A percentile compares a stretch with the other conserved stretches of the same genome.
These are phyloP conservation scores for Mesembrinibis cayennensis DNA, from an alignment of 2,113 vertebrate genomes.

Conservation along the genomic window DNA sequence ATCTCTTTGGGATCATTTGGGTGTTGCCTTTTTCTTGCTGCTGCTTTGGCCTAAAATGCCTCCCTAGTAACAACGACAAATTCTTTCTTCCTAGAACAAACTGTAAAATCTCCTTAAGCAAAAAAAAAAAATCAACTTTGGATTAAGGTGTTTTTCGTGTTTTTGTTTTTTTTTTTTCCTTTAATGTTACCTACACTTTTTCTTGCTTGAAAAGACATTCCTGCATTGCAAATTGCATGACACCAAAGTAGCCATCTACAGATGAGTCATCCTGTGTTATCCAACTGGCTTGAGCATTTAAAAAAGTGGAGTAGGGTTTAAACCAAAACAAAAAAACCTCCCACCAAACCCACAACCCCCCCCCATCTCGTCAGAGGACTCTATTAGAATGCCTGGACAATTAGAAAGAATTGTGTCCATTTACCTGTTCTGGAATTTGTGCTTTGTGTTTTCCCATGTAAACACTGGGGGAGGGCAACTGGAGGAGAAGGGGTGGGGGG, in stretches of 20 bases:
- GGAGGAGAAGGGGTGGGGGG: not conserved
- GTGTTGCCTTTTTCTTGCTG: not conserved
- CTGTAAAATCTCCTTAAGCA: not conserved
- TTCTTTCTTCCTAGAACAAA: not conserved
- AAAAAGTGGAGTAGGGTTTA: not conserved
- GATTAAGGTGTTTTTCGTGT: not conserved
- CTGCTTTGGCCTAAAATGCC: not conserved
- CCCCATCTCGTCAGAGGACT: not conserved
- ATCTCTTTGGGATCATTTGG: not conserved
- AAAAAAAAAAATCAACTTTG: not conserved
- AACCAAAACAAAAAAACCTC: not conserved
- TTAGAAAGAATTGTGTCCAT: not conserved
- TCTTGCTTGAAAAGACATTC: not conserved
- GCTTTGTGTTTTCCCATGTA: not conserved
- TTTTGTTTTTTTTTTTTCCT: not conserved
- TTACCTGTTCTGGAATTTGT: not conserved
- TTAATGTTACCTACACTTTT: not conserved
- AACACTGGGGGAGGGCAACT: not conserved
- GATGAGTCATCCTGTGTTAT: not conserved
- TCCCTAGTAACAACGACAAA: not conserved
- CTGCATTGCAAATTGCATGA: not conserved
- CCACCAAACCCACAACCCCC: not conserved
- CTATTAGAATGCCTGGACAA: not conserved
- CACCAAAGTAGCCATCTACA: not conserved
- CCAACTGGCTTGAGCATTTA: not conserved